Conservation (phyloP, 2,113 vertebrate genomes). For the Spermophilus dauricus region DNA sequence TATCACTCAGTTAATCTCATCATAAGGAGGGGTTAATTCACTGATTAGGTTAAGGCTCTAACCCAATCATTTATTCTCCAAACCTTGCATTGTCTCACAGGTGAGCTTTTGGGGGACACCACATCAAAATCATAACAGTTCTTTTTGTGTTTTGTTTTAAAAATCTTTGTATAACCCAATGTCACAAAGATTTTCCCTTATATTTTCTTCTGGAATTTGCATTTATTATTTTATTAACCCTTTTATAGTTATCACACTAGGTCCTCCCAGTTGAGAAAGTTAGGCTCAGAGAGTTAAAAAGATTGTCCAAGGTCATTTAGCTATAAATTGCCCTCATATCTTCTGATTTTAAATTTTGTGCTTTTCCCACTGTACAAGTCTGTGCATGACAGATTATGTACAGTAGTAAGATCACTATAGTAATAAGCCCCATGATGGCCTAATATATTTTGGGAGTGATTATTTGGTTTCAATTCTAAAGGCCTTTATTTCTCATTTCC, state of each 20-base stretch:
- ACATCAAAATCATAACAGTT: too few relatives aligned
- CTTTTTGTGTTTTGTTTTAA: slow-evolving; percentile 22
- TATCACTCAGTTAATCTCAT: too few relatives aligned
- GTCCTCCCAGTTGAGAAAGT: slow-evolving; percentile 30
- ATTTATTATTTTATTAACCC: not conserved
- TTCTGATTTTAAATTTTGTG: slow-evolving; percentile 32
- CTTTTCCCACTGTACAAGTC: not conserved
- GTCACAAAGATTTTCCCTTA: slow-evolving; percentile 8
- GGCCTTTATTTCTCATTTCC: slow-evolving; percentile 50
- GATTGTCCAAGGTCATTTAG: not conserved
- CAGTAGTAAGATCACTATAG: not conserved
- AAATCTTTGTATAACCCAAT: slow-evolving; percentile 46
- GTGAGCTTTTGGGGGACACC: too few relatives aligned
- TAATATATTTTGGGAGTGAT: not conserved
- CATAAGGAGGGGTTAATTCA: too few relatives aligned
- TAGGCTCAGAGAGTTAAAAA: slow-evolving; percentile 20
- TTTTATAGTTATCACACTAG: slow-evolving; percentile 22
- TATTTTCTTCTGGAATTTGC: slow-evolving; percentile 44
- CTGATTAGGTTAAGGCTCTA: too few relatives aligned
- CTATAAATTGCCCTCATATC: not conserved
- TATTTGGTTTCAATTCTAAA: slow-evolving; percentile 37
- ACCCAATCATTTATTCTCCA: too few relatives aligned
- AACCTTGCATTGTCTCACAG: too few relatives aligned
- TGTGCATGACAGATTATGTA: not conserved
- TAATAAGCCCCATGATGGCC: not conserved